Conservation (phyloP, 2,113 vertebrate genomes). For the Oryzias melastigma region DNA sequence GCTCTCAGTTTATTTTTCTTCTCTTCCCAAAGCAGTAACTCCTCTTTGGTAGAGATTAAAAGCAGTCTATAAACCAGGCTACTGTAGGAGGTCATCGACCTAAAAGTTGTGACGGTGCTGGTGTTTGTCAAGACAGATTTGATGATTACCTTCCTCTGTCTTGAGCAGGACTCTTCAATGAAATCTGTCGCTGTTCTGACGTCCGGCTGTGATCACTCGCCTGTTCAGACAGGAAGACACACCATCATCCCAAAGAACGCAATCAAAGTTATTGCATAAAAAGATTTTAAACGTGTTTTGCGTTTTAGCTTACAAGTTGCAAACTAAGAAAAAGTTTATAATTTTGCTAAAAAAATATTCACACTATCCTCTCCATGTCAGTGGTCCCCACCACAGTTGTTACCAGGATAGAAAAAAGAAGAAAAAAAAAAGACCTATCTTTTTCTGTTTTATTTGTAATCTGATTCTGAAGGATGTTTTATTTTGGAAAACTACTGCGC, state of each 20-base stretch:
- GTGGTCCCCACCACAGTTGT: background rate
- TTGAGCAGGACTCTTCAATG: slow-evolving; percentile 87
- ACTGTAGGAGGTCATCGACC: no score
- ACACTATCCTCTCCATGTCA: background rate
- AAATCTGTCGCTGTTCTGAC: slow-evolving; percentile 82
- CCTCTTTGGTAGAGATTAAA: no score
- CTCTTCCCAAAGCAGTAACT: no score
- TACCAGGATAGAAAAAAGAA: no score
- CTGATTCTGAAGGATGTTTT: no score
- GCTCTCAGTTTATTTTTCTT: background rate
- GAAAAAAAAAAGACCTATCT: no score
- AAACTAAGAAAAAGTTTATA: background rate
- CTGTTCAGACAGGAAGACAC: slow-evolving; percentile 30
- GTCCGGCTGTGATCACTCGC: slow-evolving; percentile 81
- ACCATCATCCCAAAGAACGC: no score
- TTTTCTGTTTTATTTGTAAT: no score
- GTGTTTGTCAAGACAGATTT: background rate
- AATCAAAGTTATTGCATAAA: background rate
- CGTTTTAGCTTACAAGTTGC: background rate
- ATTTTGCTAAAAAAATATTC: background rate
- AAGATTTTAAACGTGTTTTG: background rate
- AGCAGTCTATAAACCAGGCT: no score
- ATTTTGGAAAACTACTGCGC: no score
- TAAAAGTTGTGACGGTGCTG: background rate
- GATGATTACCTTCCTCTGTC: slow-evolving; percentile 92